Evolutionary conservation across 1,140 invertebrate species (phyloP).

Genomic region (Zaprionus ghesquierei): DNA sequence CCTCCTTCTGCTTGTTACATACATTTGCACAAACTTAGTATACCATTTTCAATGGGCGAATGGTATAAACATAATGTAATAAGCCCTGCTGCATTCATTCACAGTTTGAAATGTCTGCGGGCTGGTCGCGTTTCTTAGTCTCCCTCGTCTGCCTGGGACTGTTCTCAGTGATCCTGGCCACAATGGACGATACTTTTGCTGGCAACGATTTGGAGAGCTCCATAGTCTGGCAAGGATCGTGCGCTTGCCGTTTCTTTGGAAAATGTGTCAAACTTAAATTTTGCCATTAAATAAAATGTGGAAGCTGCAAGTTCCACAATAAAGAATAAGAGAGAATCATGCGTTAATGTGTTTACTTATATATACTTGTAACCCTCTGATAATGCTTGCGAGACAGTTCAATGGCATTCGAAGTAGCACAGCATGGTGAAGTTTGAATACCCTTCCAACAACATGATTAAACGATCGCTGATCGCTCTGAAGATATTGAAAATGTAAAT

Average conservation of each 20-base stretch:
- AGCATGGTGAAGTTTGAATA: no score
- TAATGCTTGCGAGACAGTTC: neutral
- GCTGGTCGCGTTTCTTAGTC: neutral
- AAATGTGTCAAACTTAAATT: neutral
- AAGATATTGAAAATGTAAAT: no score
- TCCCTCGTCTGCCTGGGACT: neutral
- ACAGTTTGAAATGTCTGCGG: neutral
- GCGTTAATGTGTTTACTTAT: neutral
- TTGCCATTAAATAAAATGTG: neutral
- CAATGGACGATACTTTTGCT: neutral
- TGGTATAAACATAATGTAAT: neutral
- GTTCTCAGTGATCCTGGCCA: neutral
- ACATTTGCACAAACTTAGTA: no score
- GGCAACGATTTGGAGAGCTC: neutral
- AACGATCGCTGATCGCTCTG: no score
- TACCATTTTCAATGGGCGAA: no score
- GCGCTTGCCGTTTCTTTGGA: neutral
- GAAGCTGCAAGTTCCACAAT: neutral
- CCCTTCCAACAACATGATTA: no score
- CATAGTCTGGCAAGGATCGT: neutral
- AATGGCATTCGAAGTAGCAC: neutral
- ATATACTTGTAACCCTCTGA: neutral
- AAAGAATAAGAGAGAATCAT: neutral
- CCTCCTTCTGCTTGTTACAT: no score
- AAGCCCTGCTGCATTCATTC: neutral